phyloP scores from a whole-genome alignment of 2,797 vertebrate genomes.

The Cyclura pinguis region DNA sequence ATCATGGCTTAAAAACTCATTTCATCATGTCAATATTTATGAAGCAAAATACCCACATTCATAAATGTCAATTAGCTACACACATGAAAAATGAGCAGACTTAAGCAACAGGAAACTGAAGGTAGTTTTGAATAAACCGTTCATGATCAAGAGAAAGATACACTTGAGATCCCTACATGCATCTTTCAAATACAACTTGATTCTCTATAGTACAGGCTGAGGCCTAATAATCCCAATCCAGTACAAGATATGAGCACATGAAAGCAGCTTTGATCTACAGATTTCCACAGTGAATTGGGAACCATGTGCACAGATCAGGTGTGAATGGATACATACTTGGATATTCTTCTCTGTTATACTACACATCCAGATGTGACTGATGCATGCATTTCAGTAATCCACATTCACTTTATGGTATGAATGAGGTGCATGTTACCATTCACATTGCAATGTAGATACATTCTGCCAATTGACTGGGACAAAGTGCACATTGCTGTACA shows the following conservation, averaged over 20 bases:
- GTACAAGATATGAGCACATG: background rate
- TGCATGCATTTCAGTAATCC: background rate
- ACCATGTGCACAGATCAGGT: background rate
- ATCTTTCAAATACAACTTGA: background rate
- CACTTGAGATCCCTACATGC: background rate
- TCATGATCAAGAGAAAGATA: constrained; percentile 4
- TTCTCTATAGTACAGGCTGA: background rate
- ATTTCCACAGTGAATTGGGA: background rate
- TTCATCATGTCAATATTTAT: constrained; percentile 27
- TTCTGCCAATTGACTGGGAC: background rate
- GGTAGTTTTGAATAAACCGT: constrained; percentile 7
- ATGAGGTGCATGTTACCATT: background rate
- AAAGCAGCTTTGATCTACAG: background rate
- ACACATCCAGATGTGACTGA: background rate
- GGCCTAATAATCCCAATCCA: background rate
- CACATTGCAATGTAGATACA: background rate
- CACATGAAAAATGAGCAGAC: background rate
- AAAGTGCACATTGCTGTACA: background rate
- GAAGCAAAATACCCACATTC: constrained; percentile 39
- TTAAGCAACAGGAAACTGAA: constrained; percentile 23
- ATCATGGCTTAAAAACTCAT: constrained; percentile 38
- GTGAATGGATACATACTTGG: background rate
- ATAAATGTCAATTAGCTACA: constrained; percentile 46
- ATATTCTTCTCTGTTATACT: background rate
- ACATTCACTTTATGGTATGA: background rate